A percentile compares a stretch with the other conserved stretches of the same genome.
Conservation (phyloP, 2,888 invertebrate genomes). For the Harpalus rufipes region DNA sequence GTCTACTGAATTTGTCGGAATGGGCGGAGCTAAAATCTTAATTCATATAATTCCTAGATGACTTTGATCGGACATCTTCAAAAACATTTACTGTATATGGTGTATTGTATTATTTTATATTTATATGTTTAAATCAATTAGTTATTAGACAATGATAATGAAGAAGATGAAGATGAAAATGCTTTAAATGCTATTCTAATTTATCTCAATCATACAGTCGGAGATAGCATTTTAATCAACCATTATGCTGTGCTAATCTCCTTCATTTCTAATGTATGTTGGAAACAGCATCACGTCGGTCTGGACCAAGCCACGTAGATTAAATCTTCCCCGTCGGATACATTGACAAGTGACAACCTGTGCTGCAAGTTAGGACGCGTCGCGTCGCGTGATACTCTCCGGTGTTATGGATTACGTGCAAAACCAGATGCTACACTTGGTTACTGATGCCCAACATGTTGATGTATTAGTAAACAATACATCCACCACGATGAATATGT, state of each 20-base stretch:
- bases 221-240: neutral
- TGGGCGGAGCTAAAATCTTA: too few relatives aligned
- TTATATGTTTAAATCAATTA: too few relatives aligned
- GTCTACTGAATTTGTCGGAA: too few relatives aligned
- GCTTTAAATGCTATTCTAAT: too few relatives aligned
- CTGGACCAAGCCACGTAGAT: neutral
- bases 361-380: slow-evolving; percentile 4
- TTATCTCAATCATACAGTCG: too few relatives aligned
- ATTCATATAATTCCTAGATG: too few relatives aligned
- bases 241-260: neutral
- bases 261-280: neutral
- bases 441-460: slow-evolving; percentile 7
- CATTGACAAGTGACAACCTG: slow-evolving; percentile 5
- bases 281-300: neutral
- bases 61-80: too few relatives aligned
- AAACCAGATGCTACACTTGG: slow-evolving; percentile 30
- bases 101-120: too few relatives aligned
- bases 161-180: too few relatives aligned
- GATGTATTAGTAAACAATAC: slow-evolving; percentile 37
- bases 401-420: slow-evolving; percentile 39
- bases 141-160: too few relatives aligned
- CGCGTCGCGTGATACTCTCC: neutral
- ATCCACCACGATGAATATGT: too few relatives aligned
- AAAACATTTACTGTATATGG: too few relatives aligned
- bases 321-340: slow-evolving; percentile 4